Evolutionary conservation across 2,888 invertebrate genomes (phyloP).

Genomic region (Asteroscopus sphinx): DNA sequence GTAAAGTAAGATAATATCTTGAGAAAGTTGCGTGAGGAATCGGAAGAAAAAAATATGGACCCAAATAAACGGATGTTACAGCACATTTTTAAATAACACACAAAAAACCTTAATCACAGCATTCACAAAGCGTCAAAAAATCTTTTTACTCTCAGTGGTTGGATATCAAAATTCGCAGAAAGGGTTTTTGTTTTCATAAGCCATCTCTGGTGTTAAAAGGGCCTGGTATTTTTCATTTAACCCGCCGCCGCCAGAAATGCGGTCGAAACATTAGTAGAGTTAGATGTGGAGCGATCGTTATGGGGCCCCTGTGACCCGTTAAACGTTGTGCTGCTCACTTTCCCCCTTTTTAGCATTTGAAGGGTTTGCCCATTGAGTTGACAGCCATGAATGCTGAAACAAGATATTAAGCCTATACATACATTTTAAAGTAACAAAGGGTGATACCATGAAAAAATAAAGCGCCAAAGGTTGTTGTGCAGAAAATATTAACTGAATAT

Average conservation of each 20-base stretch:
- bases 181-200: conserved; percentile 59
- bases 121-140: conserved; percentile 51
- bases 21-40: conserved; percentile 17
- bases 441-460: conserved; percentile 34
- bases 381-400: conserved; percentile 52
- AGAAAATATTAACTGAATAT: conserved; percentile 4
- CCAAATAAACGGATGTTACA: conserved; percentile 16
- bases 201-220: conserved; percentile 55
- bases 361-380: conserved; percentile 52
- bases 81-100: conserved; percentile 20
- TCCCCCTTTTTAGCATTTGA: conserved; percentile 55
- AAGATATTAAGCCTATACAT: conserved; percentile 48
- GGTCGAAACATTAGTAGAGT: conserved; percentile 58
- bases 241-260: conserved; percentile 44
- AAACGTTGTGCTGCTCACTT: conserved; percentile 34
- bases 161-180: conserved; percentile 54
- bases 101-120: conserved; percentile 43
- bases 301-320: conserved; percentile 51
- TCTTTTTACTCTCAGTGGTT: conserved; percentile 50
- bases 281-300: conserved; percentile 56
- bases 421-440: conserved; percentile 41
- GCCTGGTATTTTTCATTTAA: conserved; percentile 58
- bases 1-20: conserved; percentile 39
- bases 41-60: conserved; percentile 18
- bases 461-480: conserved; percentile 35